A percentile compares a stretch with the other conserved stretches of the same genome.
These are phyloP conservation scores for Dicaeum eximium DNA, from an alignment of 2,113 vertebrate genomes.

Conservation along the genomic window DNA sequence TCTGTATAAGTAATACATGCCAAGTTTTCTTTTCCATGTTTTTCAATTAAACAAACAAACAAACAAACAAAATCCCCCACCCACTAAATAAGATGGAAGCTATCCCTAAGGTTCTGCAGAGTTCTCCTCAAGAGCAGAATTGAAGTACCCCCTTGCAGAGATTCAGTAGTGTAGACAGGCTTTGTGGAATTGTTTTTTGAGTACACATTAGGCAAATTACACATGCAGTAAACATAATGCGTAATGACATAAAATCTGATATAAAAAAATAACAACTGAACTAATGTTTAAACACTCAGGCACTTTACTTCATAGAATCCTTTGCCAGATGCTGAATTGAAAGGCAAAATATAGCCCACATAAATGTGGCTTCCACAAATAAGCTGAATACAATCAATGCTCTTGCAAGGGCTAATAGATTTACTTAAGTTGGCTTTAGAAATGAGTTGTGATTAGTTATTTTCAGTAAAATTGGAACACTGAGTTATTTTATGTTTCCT, in stretches of 20 bases:
- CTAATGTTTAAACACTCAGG: neutral
- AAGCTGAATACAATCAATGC: neutral
- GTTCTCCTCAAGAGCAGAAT: neutral
- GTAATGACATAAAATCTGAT: neutral
- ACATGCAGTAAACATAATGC: neutral
- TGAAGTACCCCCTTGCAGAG: neutral
- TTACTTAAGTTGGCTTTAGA: conserved; percentile 3
- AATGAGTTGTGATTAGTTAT: neutral
- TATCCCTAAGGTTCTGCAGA: neutral
- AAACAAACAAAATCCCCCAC: neutral
- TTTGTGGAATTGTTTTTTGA: neutral
- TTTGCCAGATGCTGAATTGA: neutral
- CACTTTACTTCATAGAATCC: conserved; percentile 24
- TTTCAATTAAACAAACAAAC: neutral
- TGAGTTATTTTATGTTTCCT: neutral
- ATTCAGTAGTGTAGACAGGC: neutral
- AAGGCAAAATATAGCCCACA: neutral
- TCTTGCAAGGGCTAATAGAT: neutral
- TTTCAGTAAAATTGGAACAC: conserved; percentile 5
- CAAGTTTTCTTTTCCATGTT: neutral
- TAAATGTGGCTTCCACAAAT: neutral
- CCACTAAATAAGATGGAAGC: neutral
- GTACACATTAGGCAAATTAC: neutral
- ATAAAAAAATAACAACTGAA: neutral
- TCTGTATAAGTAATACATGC: neutral